Evolutionary conservation across 2,888 invertebrate species (phyloP).

Genomic region (Marronus borbonicus): DNA sequence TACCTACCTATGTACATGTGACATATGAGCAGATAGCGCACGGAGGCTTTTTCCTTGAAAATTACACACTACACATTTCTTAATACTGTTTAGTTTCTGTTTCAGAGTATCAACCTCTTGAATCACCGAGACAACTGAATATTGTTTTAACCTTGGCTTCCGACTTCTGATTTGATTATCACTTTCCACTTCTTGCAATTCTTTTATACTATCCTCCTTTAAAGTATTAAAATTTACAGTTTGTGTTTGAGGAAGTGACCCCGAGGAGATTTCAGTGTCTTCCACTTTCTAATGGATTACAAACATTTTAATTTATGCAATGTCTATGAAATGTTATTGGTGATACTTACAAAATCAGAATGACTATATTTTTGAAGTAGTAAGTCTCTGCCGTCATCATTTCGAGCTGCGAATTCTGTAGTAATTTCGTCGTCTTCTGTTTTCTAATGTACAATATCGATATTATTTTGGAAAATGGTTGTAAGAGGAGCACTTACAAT

Average conservation of each 20-base stretch:
- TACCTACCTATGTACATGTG: slow-evolving; percentile 63
- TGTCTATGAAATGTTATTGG: too few species aligned
- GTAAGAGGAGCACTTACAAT: not conserved
- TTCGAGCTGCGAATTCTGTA: not conserved
- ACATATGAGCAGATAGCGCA: slow-evolving; percentile 63
- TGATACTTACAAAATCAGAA: too few species aligned
- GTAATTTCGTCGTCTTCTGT: not conserved
- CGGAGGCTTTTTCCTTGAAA: slow-evolving; percentile 59
- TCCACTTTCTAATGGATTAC: slow-evolving; percentile 15
- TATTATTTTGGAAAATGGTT: not conserved
- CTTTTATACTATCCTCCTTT: slow-evolving; percentile 45
- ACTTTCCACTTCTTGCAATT: slow-evolving; percentile 47
- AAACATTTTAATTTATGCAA: not conserved
- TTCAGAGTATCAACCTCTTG: slow-evolving; percentile 58
- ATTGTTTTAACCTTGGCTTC: slow-evolving; percentile 56
- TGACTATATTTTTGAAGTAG: too few species aligned
- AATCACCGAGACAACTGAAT: slow-evolving; percentile 58
- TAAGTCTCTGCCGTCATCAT: slow-evolving; percentile 30
- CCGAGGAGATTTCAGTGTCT: slow-evolving; percentile 1
- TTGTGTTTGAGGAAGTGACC: slow-evolving; percentile 12
- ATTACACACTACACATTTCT: slow-evolving; percentile 61
- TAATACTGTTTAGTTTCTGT: slow-evolving; percentile 57
- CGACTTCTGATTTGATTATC: slow-evolving; percentile 27
- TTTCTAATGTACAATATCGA: slow-evolving; percentile 15
- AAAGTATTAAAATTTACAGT: not conserved